phyloP scores from a whole-genome alignment of 2,888 invertebrate species.

The Drosophila nr. perissopoda region DNA sequence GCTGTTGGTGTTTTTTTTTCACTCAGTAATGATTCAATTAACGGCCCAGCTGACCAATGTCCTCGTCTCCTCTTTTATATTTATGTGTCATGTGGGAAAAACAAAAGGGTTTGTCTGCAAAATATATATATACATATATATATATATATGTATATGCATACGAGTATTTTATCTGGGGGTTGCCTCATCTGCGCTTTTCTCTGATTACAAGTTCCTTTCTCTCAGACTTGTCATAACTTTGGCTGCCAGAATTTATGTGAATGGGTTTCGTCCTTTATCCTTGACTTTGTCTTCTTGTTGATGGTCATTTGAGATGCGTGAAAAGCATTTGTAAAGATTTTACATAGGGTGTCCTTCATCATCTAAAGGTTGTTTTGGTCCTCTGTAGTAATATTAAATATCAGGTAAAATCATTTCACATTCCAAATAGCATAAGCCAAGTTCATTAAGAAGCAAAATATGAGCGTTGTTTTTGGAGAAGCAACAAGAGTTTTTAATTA shows the following conservation, averaged over 20 bases:
- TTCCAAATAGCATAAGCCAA: not conserved
- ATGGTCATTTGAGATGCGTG: slow-evolving; percentile 57
- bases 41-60: slow-evolving; percentile 74
- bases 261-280: slow-evolving; percentile 24
- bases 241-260: slow-evolving; percentile 56
- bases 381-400: not conserved
- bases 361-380: not conserved
- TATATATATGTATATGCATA: not conserved
- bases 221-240: slow-evolving; percentile 64
- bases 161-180: slow-evolving; percentile 2
- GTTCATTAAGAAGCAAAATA: slow-evolving; percentile 14
- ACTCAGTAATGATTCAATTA: slow-evolving; percentile 78
- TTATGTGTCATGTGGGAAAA: slow-evolving; percentile 71
- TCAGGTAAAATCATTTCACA: slow-evolving; percentile 34
- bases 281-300: slow-evolving; percentile 32
- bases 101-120: slow-evolving; percentile 55
- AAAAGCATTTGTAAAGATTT: slow-evolving; percentile 20
- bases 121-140: not conserved
- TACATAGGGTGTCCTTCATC: slow-evolving; percentile 9
- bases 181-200: slow-evolving; percentile 30
- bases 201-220: slow-evolving; percentile 46
- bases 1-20: slow-evolving; percentile 21
- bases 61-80: slow-evolving; percentile 31
- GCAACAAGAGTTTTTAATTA: slow-evolving; percentile 11
- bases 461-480: not conserved